Conservation (phyloP, 2,113 vertebrate species). For the Hystrix brachyura region DNA sequence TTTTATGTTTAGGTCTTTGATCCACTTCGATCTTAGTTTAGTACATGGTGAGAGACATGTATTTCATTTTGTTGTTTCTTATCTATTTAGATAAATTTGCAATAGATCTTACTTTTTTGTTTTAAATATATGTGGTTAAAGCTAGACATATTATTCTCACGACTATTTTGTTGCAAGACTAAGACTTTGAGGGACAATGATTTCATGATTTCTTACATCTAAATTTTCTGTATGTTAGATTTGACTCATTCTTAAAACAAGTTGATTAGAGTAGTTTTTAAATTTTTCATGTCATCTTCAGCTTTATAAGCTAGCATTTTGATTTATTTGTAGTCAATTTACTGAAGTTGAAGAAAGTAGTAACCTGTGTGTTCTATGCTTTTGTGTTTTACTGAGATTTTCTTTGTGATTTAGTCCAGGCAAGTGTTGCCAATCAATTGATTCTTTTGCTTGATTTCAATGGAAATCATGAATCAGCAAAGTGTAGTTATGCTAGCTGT, state of each 20-base stretch:
- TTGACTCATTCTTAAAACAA: constrained; percentile 28
- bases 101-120: background rate
- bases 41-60: background rate
- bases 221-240: background rate
- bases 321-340: constrained; percentile 1
- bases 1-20: too few relatives aligned
- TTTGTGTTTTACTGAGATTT: background rate
- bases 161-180: background rate
- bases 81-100: background rate
- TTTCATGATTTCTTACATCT: background rate
- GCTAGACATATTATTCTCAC: background rate
- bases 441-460: too few relatives aligned
- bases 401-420: background rate
- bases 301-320: background rate
- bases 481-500: too few relatives aligned
- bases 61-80: background rate
- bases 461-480: too few relatives aligned
- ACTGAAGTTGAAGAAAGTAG: background rate
- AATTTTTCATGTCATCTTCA: background rate
- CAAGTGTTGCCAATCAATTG: background rate
- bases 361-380: background rate
- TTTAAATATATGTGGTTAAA: background rate
- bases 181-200: background rate
- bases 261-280: background rate
- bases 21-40: too few relatives aligned